A percentile compares a stretch with the other conserved stretches of the same genome.
Evolutionary conservation across 2,113 vertebrate species (phyloP).

Genomic region (Deroptyus accipitrinus): DNA sequence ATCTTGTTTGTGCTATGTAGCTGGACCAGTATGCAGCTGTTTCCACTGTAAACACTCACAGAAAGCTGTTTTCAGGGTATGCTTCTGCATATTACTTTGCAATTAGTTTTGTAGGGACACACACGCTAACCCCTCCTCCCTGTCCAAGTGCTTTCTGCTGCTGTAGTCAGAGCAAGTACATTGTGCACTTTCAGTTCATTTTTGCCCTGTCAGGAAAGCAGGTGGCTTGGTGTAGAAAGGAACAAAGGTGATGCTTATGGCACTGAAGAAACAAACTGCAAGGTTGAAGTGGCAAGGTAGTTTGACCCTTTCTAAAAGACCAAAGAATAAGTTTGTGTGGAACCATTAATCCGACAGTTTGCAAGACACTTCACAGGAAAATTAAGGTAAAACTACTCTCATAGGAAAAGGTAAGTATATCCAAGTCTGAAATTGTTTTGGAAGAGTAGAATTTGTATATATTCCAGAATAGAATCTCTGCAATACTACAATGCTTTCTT

Average conservation of each 20-base stretch:
- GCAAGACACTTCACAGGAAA: background rate
- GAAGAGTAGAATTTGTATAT: background rate
- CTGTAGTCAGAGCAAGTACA: background rate
- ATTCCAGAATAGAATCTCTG: background rate
- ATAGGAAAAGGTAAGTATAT: background rate
- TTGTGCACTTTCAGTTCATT: background rate
- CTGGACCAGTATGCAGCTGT: background rate
- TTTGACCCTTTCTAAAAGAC: background rate
- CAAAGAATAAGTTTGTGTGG: background rate
- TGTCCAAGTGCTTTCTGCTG: background rate
- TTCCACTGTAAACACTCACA: background rate
- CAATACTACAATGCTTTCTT: background rate
- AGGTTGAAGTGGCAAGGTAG: background rate
- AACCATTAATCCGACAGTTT: background rate
- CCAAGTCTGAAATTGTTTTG: background rate
- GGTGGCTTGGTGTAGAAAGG: background rate
- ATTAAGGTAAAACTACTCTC: background rate
- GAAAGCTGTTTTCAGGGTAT: slow-evolving; percentile 1
- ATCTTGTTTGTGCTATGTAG: background rate
- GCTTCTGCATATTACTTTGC: slow-evolving; percentile 6
- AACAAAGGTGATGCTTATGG: background rate
- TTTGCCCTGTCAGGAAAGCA: background rate
- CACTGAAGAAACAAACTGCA: background rate
- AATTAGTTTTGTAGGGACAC: background rate
- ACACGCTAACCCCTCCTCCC: background rate